Evolutionary conservation across 2,797 vertebrate species (phyloP), one percentile per base, ranked within the genome.

Genomic region (Sebastes nivosus): DNA sequence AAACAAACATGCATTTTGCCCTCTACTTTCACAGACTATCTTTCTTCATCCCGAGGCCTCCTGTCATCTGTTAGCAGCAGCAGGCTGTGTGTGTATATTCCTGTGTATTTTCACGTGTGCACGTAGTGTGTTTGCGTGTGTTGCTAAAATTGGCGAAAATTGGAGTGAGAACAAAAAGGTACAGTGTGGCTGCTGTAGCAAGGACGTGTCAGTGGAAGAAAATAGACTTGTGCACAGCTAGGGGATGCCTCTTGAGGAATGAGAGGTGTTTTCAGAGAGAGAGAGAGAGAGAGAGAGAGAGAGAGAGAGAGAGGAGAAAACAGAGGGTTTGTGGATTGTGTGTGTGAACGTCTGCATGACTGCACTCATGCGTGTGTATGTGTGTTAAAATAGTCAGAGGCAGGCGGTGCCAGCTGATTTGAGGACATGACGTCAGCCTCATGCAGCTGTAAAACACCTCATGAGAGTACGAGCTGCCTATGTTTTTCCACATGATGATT

Each of bases 1-100:
- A 87, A 92, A 90, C 84, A 93, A 89, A 88, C 87, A 70, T 73
- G 77, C 24, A 64, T 82, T 58, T 71, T 79, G 66, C 70, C 80
- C 77, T 80, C 67, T 72, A 25, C 85, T 80, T 79, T 77, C 80
- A 74, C 75, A 75, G 65, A 52, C 75, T 69, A 27, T 83, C 67
- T 82, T 66, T 82, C 84, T 88, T 84, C 82, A 82, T 85, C 84
- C 87, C 1, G 22, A 81, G 87, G 82, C 80, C 64, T 81, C 76
- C 83, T 88, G 89, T 88, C 90, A 89, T 84, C 79, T 78, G 58
- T 67, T 83, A 59, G 69, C 72, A 80, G 83, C 84, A 87, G 67
- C 67, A 72, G 72, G 77, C 79, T 68, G 55, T 29, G n/a, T 54
- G 7, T 30, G 25, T 25, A 50, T 59, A 64, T 46, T 29, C 22